These are phyloP conservation scores for Scolopax mira DNA, from an alignment of 2,113 vertebrate genomes.

Conservation along the genomic window DNA sequence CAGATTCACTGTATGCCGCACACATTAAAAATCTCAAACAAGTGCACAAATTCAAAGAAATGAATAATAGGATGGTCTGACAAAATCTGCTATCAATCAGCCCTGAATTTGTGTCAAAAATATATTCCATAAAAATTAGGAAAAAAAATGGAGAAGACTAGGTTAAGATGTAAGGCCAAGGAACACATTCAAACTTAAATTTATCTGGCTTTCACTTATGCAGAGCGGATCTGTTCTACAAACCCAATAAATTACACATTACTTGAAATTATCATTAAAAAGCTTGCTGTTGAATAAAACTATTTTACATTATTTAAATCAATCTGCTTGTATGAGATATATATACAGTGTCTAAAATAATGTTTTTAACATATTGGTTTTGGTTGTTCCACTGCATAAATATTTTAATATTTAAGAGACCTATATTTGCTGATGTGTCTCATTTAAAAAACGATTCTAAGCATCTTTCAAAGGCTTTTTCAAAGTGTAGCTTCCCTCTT, in stretches of 20 bases:
- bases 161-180: neutral
- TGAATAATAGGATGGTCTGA: neutral
- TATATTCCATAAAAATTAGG: neutral
- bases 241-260: neutral
- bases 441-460: neutral
- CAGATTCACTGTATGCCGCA: neutral
- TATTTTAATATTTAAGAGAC: neutral
- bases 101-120: constrained; percentile 4
- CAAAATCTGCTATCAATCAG: neutral
- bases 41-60: constrained; percentile 5
- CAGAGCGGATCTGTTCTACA: neutral
- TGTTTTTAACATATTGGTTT: neutral
- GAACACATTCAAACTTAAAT: constrained; percentile 11
- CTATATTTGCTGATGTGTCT: neutral
- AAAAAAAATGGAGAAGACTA: neutral
- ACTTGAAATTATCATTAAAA: neutral
- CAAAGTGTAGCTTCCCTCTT: neutral
- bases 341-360: neutral
- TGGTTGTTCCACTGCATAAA: neutral
- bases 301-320: neutral
- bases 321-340: neutral
- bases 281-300: neutral
- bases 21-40: neutral
- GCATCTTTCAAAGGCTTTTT: neutral
- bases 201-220: neutral